Evolutionary conservation across 2,113 vertebrate species (phyloP).

Genomic region (Heterotilapia buettikoferi): DNA sequence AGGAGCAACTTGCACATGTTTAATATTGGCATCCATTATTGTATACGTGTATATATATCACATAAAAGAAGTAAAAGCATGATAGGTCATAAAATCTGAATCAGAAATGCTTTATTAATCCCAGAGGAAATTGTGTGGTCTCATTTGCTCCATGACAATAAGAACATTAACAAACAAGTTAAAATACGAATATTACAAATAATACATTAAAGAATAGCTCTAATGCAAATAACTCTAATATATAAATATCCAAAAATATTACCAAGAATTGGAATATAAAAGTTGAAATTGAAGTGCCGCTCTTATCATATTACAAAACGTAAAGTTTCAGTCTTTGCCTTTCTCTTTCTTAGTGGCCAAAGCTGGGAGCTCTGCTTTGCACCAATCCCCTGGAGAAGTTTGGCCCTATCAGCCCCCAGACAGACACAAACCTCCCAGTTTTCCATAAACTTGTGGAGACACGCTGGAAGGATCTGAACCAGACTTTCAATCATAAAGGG

Average conservation of each 20-base stretch:
- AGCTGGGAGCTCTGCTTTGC: constrained; percentile 78
- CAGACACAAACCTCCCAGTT: constrained; percentile 67
- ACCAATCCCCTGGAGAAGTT: constrained; percentile 69
- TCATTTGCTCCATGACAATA: not conserved
- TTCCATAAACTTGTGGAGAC: constrained; percentile 82
- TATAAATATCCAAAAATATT: not conserved
- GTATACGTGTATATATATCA: fast-evolving
- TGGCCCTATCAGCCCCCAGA: constrained; percentile 54
- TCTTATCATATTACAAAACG: not conserved
- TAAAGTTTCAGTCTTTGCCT: not conserved
- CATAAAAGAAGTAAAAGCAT: not conserved
- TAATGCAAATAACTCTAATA: not conserved
- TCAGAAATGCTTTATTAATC: not conserved
- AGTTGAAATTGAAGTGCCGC: not conserved
- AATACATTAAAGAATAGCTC: not conserved
- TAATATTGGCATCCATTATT: not conserved
- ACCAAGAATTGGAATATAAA: not conserved
- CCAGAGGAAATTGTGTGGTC: not conserved
- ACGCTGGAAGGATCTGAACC: constrained; percentile 77
- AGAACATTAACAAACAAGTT: not conserved
- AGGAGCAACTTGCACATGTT: not conserved
- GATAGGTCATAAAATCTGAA: not conserved
- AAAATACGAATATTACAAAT: not conserved
- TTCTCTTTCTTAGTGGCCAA: constrained; percentile 78
- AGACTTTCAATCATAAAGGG: constrained; percentile 41